phyloP scores from a whole-genome alignment of 2,113 vertebrate species.

The Ursus arctos region DNA sequence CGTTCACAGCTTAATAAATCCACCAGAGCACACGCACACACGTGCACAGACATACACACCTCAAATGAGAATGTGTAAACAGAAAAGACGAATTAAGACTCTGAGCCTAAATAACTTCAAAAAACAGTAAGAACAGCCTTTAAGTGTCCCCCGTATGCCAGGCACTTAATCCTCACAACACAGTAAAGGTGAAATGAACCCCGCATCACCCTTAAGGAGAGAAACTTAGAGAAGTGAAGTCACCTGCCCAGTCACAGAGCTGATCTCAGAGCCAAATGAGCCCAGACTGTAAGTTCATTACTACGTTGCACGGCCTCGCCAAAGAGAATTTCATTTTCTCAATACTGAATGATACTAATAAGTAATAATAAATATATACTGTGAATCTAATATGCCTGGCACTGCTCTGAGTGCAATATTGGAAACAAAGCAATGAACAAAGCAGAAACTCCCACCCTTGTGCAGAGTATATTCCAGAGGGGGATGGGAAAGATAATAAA shows the following conservation, averaged over 20 bases:
- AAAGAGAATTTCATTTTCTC: not conserved
- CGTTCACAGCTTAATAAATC: not conserved
- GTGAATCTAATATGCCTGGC: not conserved
- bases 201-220: not conserved
- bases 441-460: not conserved
- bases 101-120: conserved; percentile 49
- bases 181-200: not conserved
- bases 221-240: not conserved
- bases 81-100: conserved; percentile 61
- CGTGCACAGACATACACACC: rapidly evolving
- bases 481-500: not conserved
- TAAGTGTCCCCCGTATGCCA: not conserved
- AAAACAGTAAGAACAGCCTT: not conserved
- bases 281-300: not conserved
- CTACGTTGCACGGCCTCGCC: not conserved
- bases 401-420: not conserved
- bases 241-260: not conserved
- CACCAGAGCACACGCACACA: not conserved
- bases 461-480: not conserved
- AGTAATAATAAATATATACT: not conserved
- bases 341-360: not conserved
- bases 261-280: not conserved
- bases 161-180: not conserved
- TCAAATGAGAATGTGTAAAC: not conserved
- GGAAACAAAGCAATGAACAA: not conserved